phyloP scores from a whole-genome alignment of 2,888 invertebrate species.

The Diloba caeruleocephala region DNA sequence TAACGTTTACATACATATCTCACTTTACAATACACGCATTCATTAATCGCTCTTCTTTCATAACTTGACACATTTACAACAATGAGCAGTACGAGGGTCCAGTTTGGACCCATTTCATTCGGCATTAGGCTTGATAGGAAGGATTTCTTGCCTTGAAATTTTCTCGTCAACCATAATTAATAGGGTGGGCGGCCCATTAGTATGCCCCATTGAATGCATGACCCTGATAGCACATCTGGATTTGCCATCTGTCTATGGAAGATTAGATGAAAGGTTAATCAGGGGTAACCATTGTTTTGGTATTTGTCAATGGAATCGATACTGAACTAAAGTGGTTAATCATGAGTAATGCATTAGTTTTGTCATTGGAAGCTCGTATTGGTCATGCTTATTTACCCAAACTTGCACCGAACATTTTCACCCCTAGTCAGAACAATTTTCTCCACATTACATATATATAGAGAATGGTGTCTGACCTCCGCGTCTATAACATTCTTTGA shows the following conservation, averaged over 20 bases:
- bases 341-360: conserved; percentile 23
- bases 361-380: too few relatives aligned
- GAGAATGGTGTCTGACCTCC: too few relatives aligned
- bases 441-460: too few relatives aligned
- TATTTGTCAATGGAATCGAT: conserved; percentile 37
- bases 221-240: conserved; percentile 65
- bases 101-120: conserved; percentile 85
- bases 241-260: conserved; percentile 65
- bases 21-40: too few relatives aligned
- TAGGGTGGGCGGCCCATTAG: conserved; percentile 78
- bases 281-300: conserved; percentile 47
- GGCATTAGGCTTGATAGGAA: conserved; percentile 83
- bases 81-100: conserved; percentile 74
- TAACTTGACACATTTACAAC: conserved; percentile 50
- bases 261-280: conserved; percentile 55
- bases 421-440: too few relatives aligned
- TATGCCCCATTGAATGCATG: conserved; percentile 74
- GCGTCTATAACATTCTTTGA: too few relatives aligned
- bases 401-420: too few relatives aligned
- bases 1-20: too few relatives aligned
- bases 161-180: conserved; percentile 85
- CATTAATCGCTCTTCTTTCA: conserved; percentile 41
- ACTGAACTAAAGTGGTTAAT: conserved; percentile 19
- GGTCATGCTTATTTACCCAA: too few relatives aligned
- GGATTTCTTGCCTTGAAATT: conserved; percentile 87